These are phyloP conservation scores for Stenurella melanura DNA, from an alignment of 2,888 invertebrate genomes.

Conservation along the genomic window DNA sequence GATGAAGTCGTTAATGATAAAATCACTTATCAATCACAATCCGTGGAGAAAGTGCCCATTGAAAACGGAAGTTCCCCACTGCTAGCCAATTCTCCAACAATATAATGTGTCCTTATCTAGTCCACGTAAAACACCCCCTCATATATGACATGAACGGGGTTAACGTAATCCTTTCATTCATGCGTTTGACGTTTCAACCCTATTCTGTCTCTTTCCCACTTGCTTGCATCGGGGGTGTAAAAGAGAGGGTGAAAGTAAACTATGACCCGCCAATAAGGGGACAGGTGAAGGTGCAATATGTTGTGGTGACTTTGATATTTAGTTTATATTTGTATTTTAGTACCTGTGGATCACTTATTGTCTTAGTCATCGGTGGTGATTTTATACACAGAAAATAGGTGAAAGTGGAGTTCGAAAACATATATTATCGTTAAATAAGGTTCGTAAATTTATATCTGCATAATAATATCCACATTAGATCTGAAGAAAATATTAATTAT, in stretches of 20 bases:
- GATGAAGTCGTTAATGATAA: conserved; percentile 44
- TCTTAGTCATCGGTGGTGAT: conserved; percentile 31
- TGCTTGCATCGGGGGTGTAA: conserved; percentile 49
- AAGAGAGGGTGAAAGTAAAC: conserved; percentile 56
- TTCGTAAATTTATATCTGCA: conserved; percentile 24
- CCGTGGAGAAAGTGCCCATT: conserved; percentile 33
- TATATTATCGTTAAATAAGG: not conserved
- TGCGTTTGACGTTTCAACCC: conserved; percentile 61
- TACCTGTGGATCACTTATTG: conserved; percentile 59
- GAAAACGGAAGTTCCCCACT: conserved; percentile 59
- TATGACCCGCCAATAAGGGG: conserved; percentile 66
- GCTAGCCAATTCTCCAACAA: conserved; percentile 50
- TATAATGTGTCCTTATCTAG: conserved; percentile 48
- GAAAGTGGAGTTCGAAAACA: not conserved
- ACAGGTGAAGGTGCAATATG: conserved; percentile 69
- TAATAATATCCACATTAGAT: no score
- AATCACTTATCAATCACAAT: conserved; percentile 62
- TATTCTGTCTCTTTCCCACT: conserved; percentile 47
- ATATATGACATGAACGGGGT: conserved; percentile 56
- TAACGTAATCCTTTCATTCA: conserved; percentile 60
- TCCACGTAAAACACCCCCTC: conserved; percentile 42
- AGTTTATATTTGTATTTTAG: conserved; percentile 59
- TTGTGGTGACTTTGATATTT: conserved; percentile 64
- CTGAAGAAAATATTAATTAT: no score
- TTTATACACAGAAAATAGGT: not conserved